Evolutionary conservation across 2,888 invertebrate genomes (phyloP), one percentile per base, ranked within the genome.

Genomic region (Sphinx pinastri): DNA sequence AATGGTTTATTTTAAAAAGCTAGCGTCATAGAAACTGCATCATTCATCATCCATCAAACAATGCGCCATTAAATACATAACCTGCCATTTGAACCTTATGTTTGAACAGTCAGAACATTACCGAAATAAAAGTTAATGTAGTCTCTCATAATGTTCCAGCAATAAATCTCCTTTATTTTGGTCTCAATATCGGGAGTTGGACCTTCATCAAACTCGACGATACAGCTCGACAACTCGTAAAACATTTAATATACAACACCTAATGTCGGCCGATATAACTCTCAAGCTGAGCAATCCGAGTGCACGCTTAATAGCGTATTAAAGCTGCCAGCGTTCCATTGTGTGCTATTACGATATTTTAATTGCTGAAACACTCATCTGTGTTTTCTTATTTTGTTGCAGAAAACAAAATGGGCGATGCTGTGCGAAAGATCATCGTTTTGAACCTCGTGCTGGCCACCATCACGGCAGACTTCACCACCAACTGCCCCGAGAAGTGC

Each of bases 401-500:
- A 63, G 63, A 19, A 49, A 63, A 63, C 47, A 63, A 90, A 79
- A 93, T 93, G 93, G 88, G 83, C 77, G 78, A 79, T 70, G 77
- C 74, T 73, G 80, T 89, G 71, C 85, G 81, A 78, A 76, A 79
- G 73, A 77, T 87, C 19, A 73, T 89, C 72, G 73, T 88, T 54
- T 73, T 91, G 38, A 83, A 81, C 75, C 71, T 90, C 70, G 77
- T 86, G 69, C 75, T 88, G 58, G 81, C 84, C 31, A 83, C 89
- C 12, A 82, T 89, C 60, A 84, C 86, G 67, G 90, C 90, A 25
- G 94, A 94, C 79, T 95, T 95, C 87, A 94, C 95, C 69, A 93
- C 92, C 49, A 94, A 95, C 83, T 97, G 97, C 86, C 95, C 95
- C 12, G 85, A 94, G 75, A 93, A 94, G 71, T 98, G 98, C 92